Percentiles rank a stretch among this genome's conserved stretches.
These are phyloP conservation scores for Diaprepes abbreviatus DNA, from an alignment of 2,888 invertebrate genomes.

Conservation along the genomic window DNA sequence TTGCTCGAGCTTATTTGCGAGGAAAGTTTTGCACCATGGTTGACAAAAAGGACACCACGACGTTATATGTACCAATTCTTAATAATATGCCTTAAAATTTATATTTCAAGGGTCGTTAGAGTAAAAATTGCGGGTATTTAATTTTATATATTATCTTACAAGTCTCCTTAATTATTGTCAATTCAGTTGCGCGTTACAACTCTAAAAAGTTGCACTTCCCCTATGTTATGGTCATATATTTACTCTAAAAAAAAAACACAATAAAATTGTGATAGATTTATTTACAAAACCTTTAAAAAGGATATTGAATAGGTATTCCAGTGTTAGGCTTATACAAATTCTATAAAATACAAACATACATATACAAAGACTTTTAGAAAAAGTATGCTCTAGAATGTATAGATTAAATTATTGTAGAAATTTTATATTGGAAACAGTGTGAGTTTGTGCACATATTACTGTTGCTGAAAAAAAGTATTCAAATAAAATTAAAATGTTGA, in stretches of 20 bases:
- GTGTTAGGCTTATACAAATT: slow-evolving; percentile 41
- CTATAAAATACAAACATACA: slow-evolving; percentile 38
- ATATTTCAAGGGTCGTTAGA: too few relatives aligned
- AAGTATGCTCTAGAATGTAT: slow-evolving; percentile 22
- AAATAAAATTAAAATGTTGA: background rate
- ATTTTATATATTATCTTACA: too few relatives aligned
- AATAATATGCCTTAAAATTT: too few relatives aligned
- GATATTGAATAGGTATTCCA: slow-evolving; percentile 30
- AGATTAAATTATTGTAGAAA: slow-evolving; percentile 29
- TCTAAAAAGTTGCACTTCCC: background rate
- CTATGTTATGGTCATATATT: slow-evolving; percentile 18
- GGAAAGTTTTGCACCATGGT: too few relatives aligned
- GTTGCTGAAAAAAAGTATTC: background rate
- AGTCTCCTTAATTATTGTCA: too few relatives aligned
- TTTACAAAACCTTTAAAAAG: slow-evolving; percentile 26
- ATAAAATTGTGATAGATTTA: slow-evolving; percentile 40
- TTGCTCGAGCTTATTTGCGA: too few relatives aligned
- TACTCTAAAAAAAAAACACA: slow-evolving; percentile 21
- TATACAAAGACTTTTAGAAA: slow-evolving; percentile 31
- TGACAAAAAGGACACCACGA: too few relatives aligned
- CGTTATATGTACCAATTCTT: too few relatives aligned
- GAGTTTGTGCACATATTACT: slow-evolving; percentile 5
- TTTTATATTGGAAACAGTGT: slow-evolving; percentile 30
- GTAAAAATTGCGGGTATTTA: too few relatives aligned
- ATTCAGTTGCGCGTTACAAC: background rate